These are phyloP conservation scores for Argyra leucocephala DNA, from an alignment of 2,888 invertebrate genomes.

Conservation along the genomic window DNA sequence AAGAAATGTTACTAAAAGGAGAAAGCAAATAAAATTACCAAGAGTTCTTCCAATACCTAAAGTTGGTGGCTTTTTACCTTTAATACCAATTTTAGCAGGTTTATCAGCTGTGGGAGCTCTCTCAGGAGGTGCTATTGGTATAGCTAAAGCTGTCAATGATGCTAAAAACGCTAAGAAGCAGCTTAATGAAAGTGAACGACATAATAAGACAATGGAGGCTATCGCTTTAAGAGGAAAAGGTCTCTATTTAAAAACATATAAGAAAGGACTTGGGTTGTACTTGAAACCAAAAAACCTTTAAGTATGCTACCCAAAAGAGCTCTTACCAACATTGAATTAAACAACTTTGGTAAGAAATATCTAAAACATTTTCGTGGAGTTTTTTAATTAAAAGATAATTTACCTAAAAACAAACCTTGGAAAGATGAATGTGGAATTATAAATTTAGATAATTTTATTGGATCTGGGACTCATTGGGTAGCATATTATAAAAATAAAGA, in stretches of 20 bases:
- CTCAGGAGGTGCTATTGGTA: conserved; percentile 33
- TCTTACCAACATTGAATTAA: conserved; percentile 26
- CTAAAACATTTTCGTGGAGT: conserved; percentile 30
- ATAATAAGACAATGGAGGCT: conserved; percentile 35
- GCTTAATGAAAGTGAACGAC: conserved; percentile 30
- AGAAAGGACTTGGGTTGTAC: too few species aligned
- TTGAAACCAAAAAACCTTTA: conserved; percentile 28
- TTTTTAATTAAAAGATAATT: conserved; percentile 29
- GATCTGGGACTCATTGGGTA: conserved; percentile 35
- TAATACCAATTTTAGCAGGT: conserved; percentile 35
- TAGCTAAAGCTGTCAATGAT: conserved; percentile 34
- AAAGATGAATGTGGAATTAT: neutral
- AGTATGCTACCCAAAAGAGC: conserved; percentile 25
- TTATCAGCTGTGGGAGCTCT: conserved; percentile 33
- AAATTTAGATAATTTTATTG: conserved; percentile 26
- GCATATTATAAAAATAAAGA: conserved; percentile 30
- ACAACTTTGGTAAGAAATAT: conserved; percentile 28
- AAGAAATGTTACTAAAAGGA: conserved; percentile 9
- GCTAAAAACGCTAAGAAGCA: conserved; percentile 30
- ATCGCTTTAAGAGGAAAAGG: conserved; percentile 31
- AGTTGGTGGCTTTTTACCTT: conserved; percentile 31
- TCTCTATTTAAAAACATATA: conserved; percentile 29
- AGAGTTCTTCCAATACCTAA: conserved; percentile 32
- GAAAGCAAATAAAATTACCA: conserved; percentile 21
- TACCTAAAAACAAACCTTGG: conserved; percentile 16